Conservation (phyloP, 2,113 vertebrate species). For the Stictonetta naevosa region DNA sequence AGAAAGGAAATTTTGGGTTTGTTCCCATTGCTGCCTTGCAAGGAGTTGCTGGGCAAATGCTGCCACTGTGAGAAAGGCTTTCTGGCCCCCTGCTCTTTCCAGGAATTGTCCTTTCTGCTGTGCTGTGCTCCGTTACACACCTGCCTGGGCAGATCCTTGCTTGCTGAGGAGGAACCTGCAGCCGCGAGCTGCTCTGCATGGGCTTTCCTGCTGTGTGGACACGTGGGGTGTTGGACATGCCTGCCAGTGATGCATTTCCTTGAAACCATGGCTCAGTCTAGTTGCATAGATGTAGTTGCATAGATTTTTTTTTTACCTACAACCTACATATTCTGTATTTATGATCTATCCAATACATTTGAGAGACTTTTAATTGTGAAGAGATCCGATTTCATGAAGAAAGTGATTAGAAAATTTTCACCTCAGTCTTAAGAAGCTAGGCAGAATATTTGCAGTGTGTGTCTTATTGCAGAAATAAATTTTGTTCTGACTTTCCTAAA, state of each 20-base stretch:
- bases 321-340: neutral
- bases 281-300: neutral
- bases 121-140: accelerated
- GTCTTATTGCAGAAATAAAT: neutral
- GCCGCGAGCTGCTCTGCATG: accelerated
- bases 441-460: neutral
- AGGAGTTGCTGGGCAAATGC: neutral
- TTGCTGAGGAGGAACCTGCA: accelerated
- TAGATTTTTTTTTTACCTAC: neutral
- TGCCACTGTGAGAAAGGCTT: neutral
- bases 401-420: neutral
- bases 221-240: neutral
- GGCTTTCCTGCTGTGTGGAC: accelerated
- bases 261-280: neutral
- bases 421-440: neutral
- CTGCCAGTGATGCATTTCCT: neutral
- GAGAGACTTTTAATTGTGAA: neutral
- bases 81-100: neutral
- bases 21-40: neutral
- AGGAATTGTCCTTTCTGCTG: neutral
- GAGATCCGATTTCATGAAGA: neutral
- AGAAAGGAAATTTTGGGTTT: neutral
- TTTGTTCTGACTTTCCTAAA: neutral
- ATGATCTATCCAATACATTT: neutral
- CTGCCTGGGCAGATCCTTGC: neutral